phyloP scores from a whole-genome alignment of 2,113 vertebrate genomes.

The Etheostoma spectabile region DNA sequence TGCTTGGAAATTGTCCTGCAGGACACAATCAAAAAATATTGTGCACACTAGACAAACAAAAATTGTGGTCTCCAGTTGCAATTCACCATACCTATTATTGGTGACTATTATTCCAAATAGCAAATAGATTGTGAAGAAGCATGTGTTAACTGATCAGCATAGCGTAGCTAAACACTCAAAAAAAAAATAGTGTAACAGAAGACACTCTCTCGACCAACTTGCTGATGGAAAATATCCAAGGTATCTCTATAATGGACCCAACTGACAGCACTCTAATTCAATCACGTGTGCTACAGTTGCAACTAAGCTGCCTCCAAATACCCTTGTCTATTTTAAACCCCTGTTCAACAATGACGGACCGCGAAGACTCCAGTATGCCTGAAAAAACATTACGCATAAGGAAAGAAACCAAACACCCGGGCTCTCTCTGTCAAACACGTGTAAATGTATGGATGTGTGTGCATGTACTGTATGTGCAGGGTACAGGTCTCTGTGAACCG shows the following conservation, averaged over 20 bases:
- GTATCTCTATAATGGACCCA: constrained; percentile 64
- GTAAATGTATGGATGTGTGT: constrained; percentile 29
- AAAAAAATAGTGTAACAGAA: constrained; percentile 54
- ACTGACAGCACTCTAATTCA: constrained; percentile 78
- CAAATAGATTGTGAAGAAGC: not conserved
- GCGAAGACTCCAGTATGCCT: constrained; percentile 66
- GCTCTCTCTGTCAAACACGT: constrained; percentile 31
- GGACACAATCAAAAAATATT: not conserved
- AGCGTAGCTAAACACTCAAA: constrained; percentile 17
- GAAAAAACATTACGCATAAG: constrained; percentile 78
- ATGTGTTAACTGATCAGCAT: constrained; percentile 13
- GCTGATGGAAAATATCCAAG: constrained; percentile 76
- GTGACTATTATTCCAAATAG: constrained; percentile 20
- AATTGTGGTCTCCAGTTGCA: not conserved
- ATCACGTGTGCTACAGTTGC: constrained; percentile 70
- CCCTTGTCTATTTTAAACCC: constrained; percentile 73
- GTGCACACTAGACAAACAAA: not conserved
- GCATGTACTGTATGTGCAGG: constrained; percentile 17
- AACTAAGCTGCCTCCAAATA: constrained; percentile 76
- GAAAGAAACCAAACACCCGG: constrained; percentile 54
- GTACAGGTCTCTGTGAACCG: not conserved
- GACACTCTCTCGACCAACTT: constrained; percentile 36
- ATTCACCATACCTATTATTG: constrained; percentile 32
- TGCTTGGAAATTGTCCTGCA: constrained; percentile 20
- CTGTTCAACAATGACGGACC: constrained; percentile 67